Evolutionary conservation across 2,888 invertebrate genomes (phyloP).

Genomic region (Nomada fucata): DNA sequence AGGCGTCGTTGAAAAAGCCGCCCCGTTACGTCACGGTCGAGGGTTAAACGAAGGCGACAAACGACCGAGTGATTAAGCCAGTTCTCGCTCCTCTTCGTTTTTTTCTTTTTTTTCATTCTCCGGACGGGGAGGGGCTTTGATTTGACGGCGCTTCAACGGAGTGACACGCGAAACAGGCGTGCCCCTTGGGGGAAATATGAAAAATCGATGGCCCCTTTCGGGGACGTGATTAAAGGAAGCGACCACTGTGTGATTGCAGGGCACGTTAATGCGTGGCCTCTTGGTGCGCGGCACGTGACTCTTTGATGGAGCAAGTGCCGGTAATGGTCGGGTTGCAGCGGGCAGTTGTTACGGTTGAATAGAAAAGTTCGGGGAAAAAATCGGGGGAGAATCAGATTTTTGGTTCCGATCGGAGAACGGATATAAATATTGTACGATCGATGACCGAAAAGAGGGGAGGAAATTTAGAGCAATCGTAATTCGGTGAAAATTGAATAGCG

Average conservation of each 20-base stretch:
- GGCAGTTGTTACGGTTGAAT: background rate
- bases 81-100: constrained; percentile 1
- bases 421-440: too few relatives aligned
- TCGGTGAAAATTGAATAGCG: too few relatives aligned
- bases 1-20: constrained; percentile 41
- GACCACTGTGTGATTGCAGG: constrained; percentile 20
- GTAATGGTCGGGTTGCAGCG: background rate
- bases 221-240: constrained; percentile 39
- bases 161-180: constrained; percentile 27
- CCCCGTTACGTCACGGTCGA: background rate
- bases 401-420: too few relatives aligned
- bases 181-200: constrained; percentile 22
- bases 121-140: constrained; percentile 17
- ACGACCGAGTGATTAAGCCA: constrained; percentile 50
- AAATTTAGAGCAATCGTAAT: too few relatives aligned
- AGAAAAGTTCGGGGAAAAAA: too few relatives aligned
- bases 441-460: too few relatives aligned
- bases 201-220: constrained; percentile 49
- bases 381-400: too few relatives aligned
- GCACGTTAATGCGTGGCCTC: background rate
- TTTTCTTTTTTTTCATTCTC: constrained; percentile 5
- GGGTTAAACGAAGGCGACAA: constrained; percentile 41
- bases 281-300: constrained; percentile 15
- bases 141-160: constrained; percentile 13
- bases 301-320: background rate